Base-by-base conservation (phyloP, 2,797 vertebrate species). In the Microctenopoma stevenorrisi region DNA sequence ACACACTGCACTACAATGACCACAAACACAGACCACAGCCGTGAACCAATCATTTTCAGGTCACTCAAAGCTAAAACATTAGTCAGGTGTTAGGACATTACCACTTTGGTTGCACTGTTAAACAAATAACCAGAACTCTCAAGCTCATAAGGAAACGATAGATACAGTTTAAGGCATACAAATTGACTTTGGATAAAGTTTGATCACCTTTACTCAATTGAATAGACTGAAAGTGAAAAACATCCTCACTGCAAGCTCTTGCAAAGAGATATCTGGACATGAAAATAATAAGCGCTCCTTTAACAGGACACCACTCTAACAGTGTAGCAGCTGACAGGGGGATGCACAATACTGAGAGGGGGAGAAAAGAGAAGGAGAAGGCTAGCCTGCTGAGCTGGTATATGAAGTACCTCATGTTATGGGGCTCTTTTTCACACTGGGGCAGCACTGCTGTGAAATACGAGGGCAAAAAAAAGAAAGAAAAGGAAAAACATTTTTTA, bases 371-470 rank as follows among this genome's bases (percentile, higher is more conserved):
- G 28, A 62, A 33, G 61, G 62, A 82, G 22, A 58, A 22, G 13
- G 37, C 44, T 35, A 62, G 40, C 68, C 78, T 72, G 51, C 51
- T 70, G 43, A 78, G 71, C 59, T 68, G 52, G 33, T 42, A 22
- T 58, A 52, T 69, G 10, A 64, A 64, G 71, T 87, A 90, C 79
- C 89, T 91, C 79, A 59, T 60, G 58, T 72, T 79, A 82, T 10
- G 47, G 49, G 72, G 59, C 38, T 63, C 68, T 72, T 59, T 82
- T 67, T 89, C 89, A 91, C 72, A 82, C 55, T 59, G 88, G 79
- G n/a, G 73, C 63, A 16, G 72, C 58, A n/a, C 64, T 74, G 82
- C 81, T 86, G 90, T 79, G 83, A 79, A 78, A 79, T 43, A 68
- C 25, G 50, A 77, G 53, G 67, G 72, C 13, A n/a, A 22, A 38